Evolutionary conservation across 2,888 invertebrate species (phyloP).

Genomic region (Microplitis deprimator): DNA sequence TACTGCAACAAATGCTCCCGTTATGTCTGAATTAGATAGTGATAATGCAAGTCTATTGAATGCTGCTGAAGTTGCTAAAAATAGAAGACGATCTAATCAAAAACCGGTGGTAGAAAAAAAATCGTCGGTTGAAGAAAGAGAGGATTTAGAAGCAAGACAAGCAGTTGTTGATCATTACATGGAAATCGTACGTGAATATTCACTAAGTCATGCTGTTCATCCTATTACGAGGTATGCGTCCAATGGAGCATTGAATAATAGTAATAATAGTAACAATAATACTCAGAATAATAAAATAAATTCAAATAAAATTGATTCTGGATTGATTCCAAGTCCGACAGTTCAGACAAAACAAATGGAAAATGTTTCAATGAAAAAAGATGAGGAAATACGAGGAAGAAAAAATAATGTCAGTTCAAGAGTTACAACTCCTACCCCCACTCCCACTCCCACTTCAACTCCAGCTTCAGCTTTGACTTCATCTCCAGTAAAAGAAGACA

Average conservation of each 20-base stretch:
- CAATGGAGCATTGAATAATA: conserved; percentile 44
- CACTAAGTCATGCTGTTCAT: conserved; percentile 58
- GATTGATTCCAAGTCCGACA: not conserved
- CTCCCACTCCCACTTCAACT: conserved; percentile 36
- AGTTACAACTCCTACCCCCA: conserved; percentile 50
- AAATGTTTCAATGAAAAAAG: conserved; percentile 41
- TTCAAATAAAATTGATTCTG: conserved; percentile 30
- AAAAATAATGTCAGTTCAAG: conserved; percentile 47
- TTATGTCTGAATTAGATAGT: conserved; percentile 62
- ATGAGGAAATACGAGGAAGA: conserved; percentile 35
- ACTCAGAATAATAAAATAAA: conserved; percentile 46
- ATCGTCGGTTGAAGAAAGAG: conserved; percentile 59
- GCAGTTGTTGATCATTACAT: conserved; percentile 84
- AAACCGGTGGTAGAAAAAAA: conserved; percentile 52
- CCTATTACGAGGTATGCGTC: conserved; percentile 8
- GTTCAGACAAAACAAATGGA: not conserved
- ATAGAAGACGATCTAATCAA: conserved; percentile 61
- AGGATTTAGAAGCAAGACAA: conserved; percentile 62
- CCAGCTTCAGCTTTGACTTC: conserved; percentile 37
- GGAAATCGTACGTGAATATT: conserved; percentile 83
- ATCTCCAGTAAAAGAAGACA: conserved; percentile 44
- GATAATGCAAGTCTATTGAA: conserved; percentile 67
- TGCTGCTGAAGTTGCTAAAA: conserved; percentile 68
- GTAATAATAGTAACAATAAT: not conserved
- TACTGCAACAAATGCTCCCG: conserved; percentile 51